These are phyloP conservation scores for Aphis craccivora DNA, from an alignment of 1,140 invertebrate species.

Conservation along the genomic window DNA sequence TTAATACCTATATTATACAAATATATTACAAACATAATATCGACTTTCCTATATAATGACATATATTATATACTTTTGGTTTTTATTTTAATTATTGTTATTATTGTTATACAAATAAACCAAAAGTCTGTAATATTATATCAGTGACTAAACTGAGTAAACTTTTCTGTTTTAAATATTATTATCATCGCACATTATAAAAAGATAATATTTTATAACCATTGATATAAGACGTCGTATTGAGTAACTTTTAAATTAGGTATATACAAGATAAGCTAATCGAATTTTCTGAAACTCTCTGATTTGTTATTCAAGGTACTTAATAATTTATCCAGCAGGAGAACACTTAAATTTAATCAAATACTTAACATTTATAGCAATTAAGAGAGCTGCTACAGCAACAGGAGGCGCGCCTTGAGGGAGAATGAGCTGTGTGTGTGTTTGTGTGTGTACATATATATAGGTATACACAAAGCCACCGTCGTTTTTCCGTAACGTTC, in stretches of 20 bases:
- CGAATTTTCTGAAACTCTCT: slow-evolving; percentile 25
- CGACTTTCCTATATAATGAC: background rate
- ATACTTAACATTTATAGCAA: slow-evolving; percentile 33
- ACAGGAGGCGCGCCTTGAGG: slow-evolving; percentile 23
- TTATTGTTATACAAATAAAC: background rate
- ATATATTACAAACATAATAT: background rate
- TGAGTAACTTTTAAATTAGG: background rate
- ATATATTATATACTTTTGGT: background rate
- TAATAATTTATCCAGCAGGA: slow-evolving; percentile 37
- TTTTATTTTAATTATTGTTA: background rate
- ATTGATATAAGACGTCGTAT: slow-evolving; percentile 3
- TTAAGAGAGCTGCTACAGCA: slow-evolving; percentile 29
- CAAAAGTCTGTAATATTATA: background rate
- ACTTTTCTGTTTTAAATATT: background rate
- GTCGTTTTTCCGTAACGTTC: background rate
- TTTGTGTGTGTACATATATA: background rate
- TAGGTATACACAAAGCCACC: background rate
- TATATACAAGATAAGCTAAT: background rate
- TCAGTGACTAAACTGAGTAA: background rate
- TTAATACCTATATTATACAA: background rate
- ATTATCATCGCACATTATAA: background rate
- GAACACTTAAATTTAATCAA: slow-evolving; percentile 45
- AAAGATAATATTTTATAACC: background rate
- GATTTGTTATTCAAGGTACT: slow-evolving; percentile 48
- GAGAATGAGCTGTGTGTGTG: background rate